A percentile compares a stretch with the other conserved stretches of the same genome.
These are phyloP conservation scores for Cepaea hortensis DNA, from an alignment of 2,888 invertebrate genomes.

Conservation along the genomic window DNA sequence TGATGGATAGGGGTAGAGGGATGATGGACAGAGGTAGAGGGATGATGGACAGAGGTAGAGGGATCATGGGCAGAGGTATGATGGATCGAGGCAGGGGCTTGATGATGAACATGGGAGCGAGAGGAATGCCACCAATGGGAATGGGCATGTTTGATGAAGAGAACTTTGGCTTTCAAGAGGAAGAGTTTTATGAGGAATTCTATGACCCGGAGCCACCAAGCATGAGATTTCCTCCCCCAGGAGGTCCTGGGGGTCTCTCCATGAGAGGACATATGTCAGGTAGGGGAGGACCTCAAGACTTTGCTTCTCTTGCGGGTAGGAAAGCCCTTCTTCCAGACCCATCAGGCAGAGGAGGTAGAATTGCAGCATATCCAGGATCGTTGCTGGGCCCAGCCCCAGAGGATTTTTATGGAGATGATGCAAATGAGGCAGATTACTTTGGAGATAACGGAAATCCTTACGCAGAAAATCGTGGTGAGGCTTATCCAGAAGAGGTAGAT, in stretches of 20 bases:
- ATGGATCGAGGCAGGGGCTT: background rate
- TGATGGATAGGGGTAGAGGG: slow-evolving; percentile 9
- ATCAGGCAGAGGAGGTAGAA: background rate
- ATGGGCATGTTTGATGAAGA: background rate
- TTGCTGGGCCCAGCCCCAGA: background rate
- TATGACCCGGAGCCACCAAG: background rate
- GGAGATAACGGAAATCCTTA: background rate
- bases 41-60: slow-evolving; percentile 12
- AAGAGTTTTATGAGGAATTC: slow-evolving; percentile 26
- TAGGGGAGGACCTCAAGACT: background rate
- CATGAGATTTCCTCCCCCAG: background rate
- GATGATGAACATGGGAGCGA: background rate
- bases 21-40: slow-evolving; percentile 1
- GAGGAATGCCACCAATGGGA: background rate
- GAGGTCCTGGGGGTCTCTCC: slow-evolving; percentile 11
- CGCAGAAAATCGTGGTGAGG: slow-evolving; percentile 14
- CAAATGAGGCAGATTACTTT: background rate
- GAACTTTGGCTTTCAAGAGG: background rate
- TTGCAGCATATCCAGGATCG: background rate
- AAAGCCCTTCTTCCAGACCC: slow-evolving; percentile 33
- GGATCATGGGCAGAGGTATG: slow-evolving; percentile 3
- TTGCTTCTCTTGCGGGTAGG: background rate
- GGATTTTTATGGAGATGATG: slow-evolving; percentile 35
- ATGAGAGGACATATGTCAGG: background rate
- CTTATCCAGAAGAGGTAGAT: slow-evolving; percentile 24